Conservation (phyloP, 2,797 vertebrate genomes). For the Sebastes trivittatus region DNA sequence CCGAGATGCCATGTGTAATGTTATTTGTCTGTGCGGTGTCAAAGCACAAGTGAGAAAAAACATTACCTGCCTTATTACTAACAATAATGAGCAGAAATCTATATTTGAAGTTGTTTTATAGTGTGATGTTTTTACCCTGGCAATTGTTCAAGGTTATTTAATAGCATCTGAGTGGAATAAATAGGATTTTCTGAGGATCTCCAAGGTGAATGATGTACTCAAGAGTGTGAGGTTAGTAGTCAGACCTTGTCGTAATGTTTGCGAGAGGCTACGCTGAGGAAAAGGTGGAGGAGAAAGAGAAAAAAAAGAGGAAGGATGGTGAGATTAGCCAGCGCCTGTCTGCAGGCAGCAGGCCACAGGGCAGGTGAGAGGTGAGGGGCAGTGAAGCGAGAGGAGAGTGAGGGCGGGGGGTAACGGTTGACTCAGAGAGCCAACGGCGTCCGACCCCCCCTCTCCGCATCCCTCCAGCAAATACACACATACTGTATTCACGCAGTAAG, state of each 20-base stretch:
- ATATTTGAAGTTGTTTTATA: not conserved
- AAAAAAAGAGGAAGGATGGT: constrained; percentile 3
- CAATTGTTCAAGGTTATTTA: constrained; percentile 14
- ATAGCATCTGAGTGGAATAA: not conserved
- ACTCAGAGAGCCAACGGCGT: constrained; percentile 60
- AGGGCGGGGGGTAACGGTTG: constrained; percentile 42
- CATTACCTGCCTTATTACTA: not conserved
- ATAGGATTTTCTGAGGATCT: not conserved
- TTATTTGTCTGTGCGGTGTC: not conserved
- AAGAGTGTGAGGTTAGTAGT: constrained; percentile 28
- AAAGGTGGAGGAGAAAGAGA: constrained; percentile 26
- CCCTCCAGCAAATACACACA: constrained; percentile 33
- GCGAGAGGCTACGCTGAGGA: constrained; percentile 19
- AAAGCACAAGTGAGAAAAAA: not conserved
- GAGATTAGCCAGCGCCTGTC: constrained; percentile 57
- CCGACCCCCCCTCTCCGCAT: not conserved
- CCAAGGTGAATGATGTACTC: constrained; percentile 19
- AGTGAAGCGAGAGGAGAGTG: constrained; percentile 55
- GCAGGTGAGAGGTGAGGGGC: constrained; percentile 77
- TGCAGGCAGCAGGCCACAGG: constrained; percentile 65
- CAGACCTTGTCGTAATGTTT: constrained; percentile 38
- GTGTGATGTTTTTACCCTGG: not conserved
- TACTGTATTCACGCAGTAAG: constrained; percentile 36
- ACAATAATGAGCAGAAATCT: not conserved
- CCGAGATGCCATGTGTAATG: not conserved